Evolutionary conservation across 1,140 invertebrate species (phyloP), one percentile per base, ranked within the genome.

Genomic region (Zaprionus vittiger): DNA sequence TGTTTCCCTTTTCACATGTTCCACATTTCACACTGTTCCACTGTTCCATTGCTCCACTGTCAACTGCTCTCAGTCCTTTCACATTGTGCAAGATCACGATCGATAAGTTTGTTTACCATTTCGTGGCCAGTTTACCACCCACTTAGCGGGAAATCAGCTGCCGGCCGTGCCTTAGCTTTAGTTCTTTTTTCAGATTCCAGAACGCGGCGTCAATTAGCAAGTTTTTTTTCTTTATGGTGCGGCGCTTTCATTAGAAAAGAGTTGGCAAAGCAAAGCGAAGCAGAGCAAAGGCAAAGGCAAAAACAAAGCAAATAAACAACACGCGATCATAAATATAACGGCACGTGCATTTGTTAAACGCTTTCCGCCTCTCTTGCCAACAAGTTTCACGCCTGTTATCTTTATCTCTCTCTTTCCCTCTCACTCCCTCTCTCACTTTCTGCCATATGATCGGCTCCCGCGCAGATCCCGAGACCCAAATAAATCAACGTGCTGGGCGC

Each of bases 321-420:
- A 79, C 57, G 73, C 77, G 67, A 80, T 79, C 77, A 72, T 76
- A 79, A 79, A 70, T 70, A 56, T 61, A 55, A 44, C 41, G 77
- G 57, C 73, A 80, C 77, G 79, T 81, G 74, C 61, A 72, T 64
- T 59, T 37, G 61, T 20, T 24, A 63, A 61, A 62, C 31, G 54
- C 55, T 14, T 22, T 64, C 62, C 44, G 62, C 59, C 20, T 24
- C 3, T 20, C 37, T 2, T 15, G 7, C 22, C 12, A 11, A 20
- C 2, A 17, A 17, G 26, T 57, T 17, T 17, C 56, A 34, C 3
- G 15, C 12, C 28, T 14, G 7, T 34, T 37, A 17, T 17, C 24
- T 28, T 47, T 17, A 17, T 47, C 41, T 15, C 12, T 12, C 34
- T 37, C 34, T 4, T 14, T 4, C 12, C 17, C 41, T 17, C n/a